These are phyloP conservation scores for Acanthococcus lagerstroemiae DNA, from an alignment of 2,888 invertebrate species.

Conservation along the genomic window DNA sequence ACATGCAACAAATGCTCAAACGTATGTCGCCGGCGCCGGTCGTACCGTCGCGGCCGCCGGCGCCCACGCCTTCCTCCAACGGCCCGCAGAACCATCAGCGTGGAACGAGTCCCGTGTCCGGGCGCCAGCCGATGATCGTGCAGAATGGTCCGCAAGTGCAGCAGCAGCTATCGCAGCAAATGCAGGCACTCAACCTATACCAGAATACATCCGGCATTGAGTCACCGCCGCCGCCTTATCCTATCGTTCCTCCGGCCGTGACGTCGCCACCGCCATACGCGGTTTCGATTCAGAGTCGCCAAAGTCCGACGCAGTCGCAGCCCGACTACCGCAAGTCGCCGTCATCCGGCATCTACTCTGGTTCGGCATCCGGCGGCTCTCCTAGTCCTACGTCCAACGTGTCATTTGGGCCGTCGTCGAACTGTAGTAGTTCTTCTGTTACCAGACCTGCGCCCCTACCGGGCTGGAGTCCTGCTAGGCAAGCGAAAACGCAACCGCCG, in stretches of 20 bases:
- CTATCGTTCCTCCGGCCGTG: constrained; percentile 48
- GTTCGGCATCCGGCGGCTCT: constrained; percentile 69
- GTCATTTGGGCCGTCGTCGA: constrained; percentile 48
- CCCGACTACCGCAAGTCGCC: constrained; percentile 74
- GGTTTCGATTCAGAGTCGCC: constrained; percentile 74
- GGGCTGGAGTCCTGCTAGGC: constrained; percentile 75
- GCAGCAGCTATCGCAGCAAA: constrained; percentile 77
- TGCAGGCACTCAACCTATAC: constrained; percentile 70
- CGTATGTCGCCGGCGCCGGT: constrained; percentile 65
- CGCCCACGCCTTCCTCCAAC: constrained; percentile 37
- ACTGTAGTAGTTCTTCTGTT: constrained; percentile 50
- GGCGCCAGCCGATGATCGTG: constrained; percentile 66
- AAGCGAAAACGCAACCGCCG: constrained; percentile 81
- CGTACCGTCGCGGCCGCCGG: constrained; percentile 39
- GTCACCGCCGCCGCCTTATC: constrained; percentile 60
- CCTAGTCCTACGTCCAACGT: constrained; percentile 62
- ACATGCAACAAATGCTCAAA: constrained; percentile 61
- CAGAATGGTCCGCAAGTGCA: constrained; percentile 71
- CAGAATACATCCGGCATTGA: constrained; percentile 49
- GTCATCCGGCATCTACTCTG: constrained; percentile 76
- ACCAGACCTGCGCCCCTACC: constrained; percentile 70
- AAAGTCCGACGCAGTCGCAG: constrained; percentile 69
- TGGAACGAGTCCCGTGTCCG: constrained; percentile 61
- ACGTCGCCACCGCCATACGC: constrained; percentile 71
- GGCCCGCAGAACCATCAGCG: constrained; percentile 48